Evolutionary conservation across 2,888 invertebrate genomes (phyloP), one percentile per base, ranked within the genome.

Genomic region (Ichneumoninae sp.): DNA sequence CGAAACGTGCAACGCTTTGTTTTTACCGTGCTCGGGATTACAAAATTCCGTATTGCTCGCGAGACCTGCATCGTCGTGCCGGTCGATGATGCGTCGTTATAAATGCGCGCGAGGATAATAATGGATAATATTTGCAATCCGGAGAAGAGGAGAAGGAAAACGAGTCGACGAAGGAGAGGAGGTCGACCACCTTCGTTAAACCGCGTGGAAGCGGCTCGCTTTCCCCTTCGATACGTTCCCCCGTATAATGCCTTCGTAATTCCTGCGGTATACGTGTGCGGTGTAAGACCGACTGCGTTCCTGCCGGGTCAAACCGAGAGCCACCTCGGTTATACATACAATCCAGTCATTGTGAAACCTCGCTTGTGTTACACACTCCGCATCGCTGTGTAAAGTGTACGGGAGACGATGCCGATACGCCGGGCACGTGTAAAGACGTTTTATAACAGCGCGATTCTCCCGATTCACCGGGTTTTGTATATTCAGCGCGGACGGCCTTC

Each of bases 171-270:
- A 80, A 77, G 40, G 40, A 74, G 52, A 76, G 62, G 76, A 84
- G 84, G 81, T 84, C 81, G 81, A 47, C 69, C 69, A 84, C 84
- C 84, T 84, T 78, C 22, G 71, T 65, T 57, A 78, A 84, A 78
- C 74, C 81, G 69, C 78, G 78, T 75, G 75, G 65, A 75, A 74
- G 66, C 69, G 36, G 72, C 70, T 72, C 68, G 80, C 84, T 86
- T 86, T 86, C 86, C 85, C 86, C 86, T 86, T 86, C 85, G 85
- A 85, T 86, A 83, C 80, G 47, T 76, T 74, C 54, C 84, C 85
- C 82, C 65, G 72, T 71, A 77, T 77, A 85, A 82, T 77, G 75
- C 85, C 80, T 83, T 80, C 78, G 85, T 86, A 86, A 86, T 86
- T 86, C 80, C 83, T 84, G 82, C 71, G 86, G 86, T 84, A 82